Conservation (phyloP, 2,113 vertebrate species). For the Salvelinus sp. region DNA sequence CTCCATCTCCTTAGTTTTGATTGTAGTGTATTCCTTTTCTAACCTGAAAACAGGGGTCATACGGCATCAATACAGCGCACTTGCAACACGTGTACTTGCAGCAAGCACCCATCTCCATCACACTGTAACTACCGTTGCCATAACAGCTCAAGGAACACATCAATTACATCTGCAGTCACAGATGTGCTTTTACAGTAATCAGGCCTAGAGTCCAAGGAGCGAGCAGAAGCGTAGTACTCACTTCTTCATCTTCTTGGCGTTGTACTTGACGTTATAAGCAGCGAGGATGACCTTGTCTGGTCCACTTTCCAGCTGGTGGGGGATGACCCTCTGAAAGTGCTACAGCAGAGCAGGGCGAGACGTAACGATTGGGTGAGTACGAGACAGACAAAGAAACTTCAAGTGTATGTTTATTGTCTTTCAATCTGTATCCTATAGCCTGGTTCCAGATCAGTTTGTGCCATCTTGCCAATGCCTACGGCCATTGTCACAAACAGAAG, state of each 20-base stretch:
- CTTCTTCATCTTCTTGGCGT: conserved; percentile 99
- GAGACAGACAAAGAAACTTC: neutral
- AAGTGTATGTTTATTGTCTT: too few relatives aligned
- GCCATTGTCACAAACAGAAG: too few relatives aligned
- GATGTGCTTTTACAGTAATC: too few relatives aligned
- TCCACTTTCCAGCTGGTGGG: conserved; percentile 91
- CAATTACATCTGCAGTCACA: too few relatives aligned
- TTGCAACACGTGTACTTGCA: too few relatives aligned
- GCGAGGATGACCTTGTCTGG: conserved; percentile 95
- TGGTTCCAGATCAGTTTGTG: too few relatives aligned
- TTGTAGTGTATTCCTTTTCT: conserved; percentile 98
- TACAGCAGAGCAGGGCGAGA: conserved; percentile 50
- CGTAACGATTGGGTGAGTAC: neutral
- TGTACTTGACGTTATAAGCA: conserved; percentile 98
- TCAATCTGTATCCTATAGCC: too few relatives aligned
- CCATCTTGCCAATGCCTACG: too few relatives aligned
- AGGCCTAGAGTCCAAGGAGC: too few relatives aligned
- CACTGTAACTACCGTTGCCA: neutral
- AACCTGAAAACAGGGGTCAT: conserved; percentile 74
- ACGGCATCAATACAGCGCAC: neutral
- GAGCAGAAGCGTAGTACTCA: conserved; percentile 62
- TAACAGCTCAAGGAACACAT: neutral
- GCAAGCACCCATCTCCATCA: neutral
- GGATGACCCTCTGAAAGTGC: conserved; percentile 98
- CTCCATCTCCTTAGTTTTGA: conserved; percentile 99